Evolutionary conservation across 2,113 vertebrate species (phyloP), one percentile per base, ranked within the genome.

Genomic region (Trichomycterus rosablanca): DNA sequence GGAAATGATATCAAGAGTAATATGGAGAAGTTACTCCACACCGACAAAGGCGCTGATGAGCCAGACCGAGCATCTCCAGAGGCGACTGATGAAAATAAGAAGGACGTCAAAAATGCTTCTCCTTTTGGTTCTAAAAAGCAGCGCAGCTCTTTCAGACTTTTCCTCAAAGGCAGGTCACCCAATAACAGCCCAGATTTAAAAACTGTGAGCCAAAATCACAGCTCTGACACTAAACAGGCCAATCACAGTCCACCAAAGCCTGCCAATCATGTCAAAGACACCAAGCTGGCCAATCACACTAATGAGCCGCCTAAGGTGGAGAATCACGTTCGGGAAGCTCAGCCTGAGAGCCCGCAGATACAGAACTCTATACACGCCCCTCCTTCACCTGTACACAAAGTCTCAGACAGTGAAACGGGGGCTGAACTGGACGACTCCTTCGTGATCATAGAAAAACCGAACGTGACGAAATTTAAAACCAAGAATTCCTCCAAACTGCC

Each of bases 91-190:
- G 76, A 77, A 0, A 66, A 43, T 7, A 79, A 72, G 2, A 71
- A 52, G 7, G 40, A 39, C 3, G 10, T n/a, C 7, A 81, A 76
- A 53, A 82, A 71, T 43, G 59, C 55, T 28, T 70, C 19, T 5
- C 14, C 28, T 0, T 37, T 48, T 0, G 44, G 30, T 10, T 9
- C 14, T 0, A 86, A 80, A 61, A 86, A 81, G 44, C 72, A 73
- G 14, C 82, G 76, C n/a, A 83, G 76, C 59, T 85, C 84, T 1
- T 82, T 87, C 59, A 76, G 78, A 28, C 45, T 76, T 59, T 85
- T 87, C 59, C 43, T 85, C 23, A 86, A 84, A 40, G 73, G 76
- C 48, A 77, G 76, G 35, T 62, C 67, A 7, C 66, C 61, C 54
- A 68, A 63, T 48, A 59, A 59, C 16, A 68, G 42, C 42, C 65